Evolutionary conservation across 2,797 vertebrate species (phyloP), one percentile per base, ranked within the genome.

Genomic region (Ctenochaetus hawaiiensis): DNA sequence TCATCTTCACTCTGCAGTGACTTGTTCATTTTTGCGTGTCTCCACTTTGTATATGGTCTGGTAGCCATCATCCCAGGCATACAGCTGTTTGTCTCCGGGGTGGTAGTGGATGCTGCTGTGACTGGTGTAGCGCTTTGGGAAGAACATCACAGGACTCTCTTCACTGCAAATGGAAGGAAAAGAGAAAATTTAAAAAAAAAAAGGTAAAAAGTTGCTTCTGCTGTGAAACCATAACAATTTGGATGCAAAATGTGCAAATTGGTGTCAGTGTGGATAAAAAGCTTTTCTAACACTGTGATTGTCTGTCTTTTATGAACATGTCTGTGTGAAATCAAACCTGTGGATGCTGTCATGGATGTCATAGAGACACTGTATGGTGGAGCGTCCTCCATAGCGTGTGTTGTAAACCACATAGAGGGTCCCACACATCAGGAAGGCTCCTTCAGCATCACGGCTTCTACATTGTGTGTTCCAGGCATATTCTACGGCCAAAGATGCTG

Each of bases 11-110:
- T 85, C 56, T 41, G 56, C 54, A 34, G 43, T 9, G 49, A 48
- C 20, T 45, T 44, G 56, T n/a, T 79, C 62, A 77, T 92, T 95
- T 52, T 61, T 87, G 58, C 79, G 90, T 1, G 93, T 95, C 78
- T 96, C 95, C 86, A 99, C 93, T 82, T 95, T 96, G 86, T 99
- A 99, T 87, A 98, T 86, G 3, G 97, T 97, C 93, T 99, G 97
- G 92, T 96, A 97, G 47, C 97, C 97, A 48, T 99, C 96, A 47
- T 97, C 97, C 98, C 98, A 99, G 45, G 97, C 96, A 5, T 98
- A 98, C 43, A 99, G 95, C 58, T 96, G 95, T 75, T 94, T 95
- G 61, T 99, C 97, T 82, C 93, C 94, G 0, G 96, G 96, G 57
- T 98, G 96, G 91, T 99, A 99, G 63, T 97, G 95, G 75, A 99